Evolutionary conservation across 2,888 invertebrate genomes (phyloP).

Genomic region (Liopterus haemorrhoidalis): DNA sequence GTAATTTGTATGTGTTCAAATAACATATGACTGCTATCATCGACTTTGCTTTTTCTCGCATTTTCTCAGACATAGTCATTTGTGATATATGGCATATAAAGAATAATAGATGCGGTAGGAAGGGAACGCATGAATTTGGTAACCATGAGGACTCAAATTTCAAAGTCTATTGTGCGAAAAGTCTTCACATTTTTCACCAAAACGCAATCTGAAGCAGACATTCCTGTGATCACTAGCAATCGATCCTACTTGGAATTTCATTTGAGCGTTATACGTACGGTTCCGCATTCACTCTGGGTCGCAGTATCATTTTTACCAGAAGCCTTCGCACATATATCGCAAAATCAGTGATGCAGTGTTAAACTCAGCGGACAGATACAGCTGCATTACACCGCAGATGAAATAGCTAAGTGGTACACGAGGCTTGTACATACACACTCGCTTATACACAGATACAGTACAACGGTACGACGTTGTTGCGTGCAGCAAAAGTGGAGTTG

Average conservation of each 20-base stretch:
- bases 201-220: constrained; percentile 2
- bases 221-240: neutral
- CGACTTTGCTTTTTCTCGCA: neutral
- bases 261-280: too few relatives aligned
- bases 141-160: constrained; percentile 1
- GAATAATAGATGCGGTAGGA: neutral
- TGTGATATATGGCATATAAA: constrained; percentile 5
- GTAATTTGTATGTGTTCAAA: constrained; percentile 2
- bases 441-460: too few relatives aligned
- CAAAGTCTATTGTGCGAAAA: constrained; percentile 1
- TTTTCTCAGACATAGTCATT: neutral
- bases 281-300: too few relatives aligned
- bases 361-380: neutral
- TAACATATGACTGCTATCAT: neutral
- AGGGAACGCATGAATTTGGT: neutral
- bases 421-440: too few relatives aligned
- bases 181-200: neutral
- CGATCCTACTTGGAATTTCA: neutral
- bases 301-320: too few relatives aligned
- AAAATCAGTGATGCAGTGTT: constrained; percentile 10
- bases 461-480: constrained; percentile 2
- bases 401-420: too few relatives aligned
- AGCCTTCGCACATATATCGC: too few relatives aligned
- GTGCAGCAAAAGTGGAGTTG: constrained; percentile 5
- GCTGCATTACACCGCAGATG: neutral